A percentile compares a stretch with the other conserved stretches of the same genome.
These are phyloP conservation scores for Metopia argyrocephala DNA, from an alignment of 2,888 invertebrate genomes.

Conservation along the genomic window DNA sequence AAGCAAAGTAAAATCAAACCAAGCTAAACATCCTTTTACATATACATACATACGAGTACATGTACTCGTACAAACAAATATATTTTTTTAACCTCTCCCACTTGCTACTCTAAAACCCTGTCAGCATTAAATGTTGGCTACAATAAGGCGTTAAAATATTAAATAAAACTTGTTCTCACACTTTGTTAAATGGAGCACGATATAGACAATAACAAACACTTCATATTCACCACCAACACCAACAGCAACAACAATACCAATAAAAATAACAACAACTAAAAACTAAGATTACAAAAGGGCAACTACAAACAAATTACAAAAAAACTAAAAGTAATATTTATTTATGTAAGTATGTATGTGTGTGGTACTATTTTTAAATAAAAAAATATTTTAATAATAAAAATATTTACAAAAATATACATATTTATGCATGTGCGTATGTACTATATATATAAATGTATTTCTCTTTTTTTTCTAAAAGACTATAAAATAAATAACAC, in stretches of 20 bases:
- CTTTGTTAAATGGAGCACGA: conserved; percentile 61
- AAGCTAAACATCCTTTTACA: conserved; percentile 46
- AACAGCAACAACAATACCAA: background rate
- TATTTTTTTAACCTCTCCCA: conserved; percentile 15
- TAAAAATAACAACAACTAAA: background rate
- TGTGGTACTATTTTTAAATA: background rate
- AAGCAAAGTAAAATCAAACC: background rate
- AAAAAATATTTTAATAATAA: background rate
- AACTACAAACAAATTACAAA: background rate
- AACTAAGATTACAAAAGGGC: background rate
- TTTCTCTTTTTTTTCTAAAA: background rate
- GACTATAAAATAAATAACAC: background rate
- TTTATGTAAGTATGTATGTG: background rate
- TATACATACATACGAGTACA: no score
- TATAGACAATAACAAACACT: conserved; percentile 61
- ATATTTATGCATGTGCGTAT: background rate
- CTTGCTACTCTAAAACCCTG: background rate
- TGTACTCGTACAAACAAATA: no score
- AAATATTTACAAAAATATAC: no score
- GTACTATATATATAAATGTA: background rate
- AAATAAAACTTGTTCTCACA: conserved; percentile 61
- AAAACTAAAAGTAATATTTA: background rate
- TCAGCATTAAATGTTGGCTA: conserved; percentile 37
- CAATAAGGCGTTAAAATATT: conserved; percentile 62
- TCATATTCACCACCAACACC: conserved; percentile 32